Evolutionary conservation across 2,888 invertebrate species (phyloP), one percentile per base, ranked within the genome.

Genomic region (Cylloceria caligata): DNA sequence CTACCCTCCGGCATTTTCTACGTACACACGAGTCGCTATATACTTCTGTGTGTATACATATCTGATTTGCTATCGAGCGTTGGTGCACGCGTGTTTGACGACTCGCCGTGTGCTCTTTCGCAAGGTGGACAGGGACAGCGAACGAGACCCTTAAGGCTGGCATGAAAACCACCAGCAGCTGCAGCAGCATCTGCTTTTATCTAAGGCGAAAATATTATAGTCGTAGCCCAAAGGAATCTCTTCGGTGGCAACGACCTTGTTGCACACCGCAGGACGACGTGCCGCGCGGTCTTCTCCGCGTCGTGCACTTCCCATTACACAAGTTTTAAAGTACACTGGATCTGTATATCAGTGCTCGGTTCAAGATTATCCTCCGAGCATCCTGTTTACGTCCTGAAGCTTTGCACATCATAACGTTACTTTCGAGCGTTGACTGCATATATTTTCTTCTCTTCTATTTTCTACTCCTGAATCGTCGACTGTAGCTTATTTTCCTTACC

Each of bases 331-430:
- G 55, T 36, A 16, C 49, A 21, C 24, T 34, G 49, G 39, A 65
- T 65, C 74, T 65, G 65, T 45, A 60, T 11, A 60, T 11, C 69
- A 42, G 68, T 30, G 27, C 57, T 39, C 39, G 55, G 57, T 19
- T 27, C 42, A 27, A 21, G 75, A 81, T 76, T 72, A 81, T 76
- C 72, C 19, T 49, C 49, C 39, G 47, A 21, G 84, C 83, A 86
- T 88, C 87, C 87, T 87, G 87, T 88, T 87, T 86, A 87, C 85
- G 87, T 88, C 85, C 86, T 84, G 84, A 76, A 34, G 62, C 72
- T 72, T 67, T 39, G 55, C 34, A n/a, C 45, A 16, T 21, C 27
- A 27, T n/a, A 77, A 81, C 81, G 77, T 77, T 72, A 81, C 72
- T 73, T 77, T 36, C 34, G 16, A 57, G 6, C 57, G 57, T 57